Conservation (phyloP, 1,140 invertebrate genomes). For the Portunus trituberculatus region DNA sequence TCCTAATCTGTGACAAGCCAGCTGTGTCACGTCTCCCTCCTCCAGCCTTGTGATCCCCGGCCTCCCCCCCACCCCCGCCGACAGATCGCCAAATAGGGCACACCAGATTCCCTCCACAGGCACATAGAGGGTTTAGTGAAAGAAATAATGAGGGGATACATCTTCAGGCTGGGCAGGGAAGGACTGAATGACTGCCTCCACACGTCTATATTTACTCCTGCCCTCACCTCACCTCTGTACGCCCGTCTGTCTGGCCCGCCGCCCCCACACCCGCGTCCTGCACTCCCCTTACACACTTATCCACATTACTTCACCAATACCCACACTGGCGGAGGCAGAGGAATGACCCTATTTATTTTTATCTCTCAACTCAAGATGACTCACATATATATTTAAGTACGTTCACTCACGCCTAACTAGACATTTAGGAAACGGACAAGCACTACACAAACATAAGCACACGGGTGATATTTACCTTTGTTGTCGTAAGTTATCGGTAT, state of each 20-base stretch:
- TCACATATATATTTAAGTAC: slow-evolving; percentile 55
- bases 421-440: slow-evolving; percentile 6
- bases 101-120: too few relatives aligned
- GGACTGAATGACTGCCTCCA: too few relatives aligned
- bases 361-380: slow-evolving; percentile 60
- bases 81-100: too few relatives aligned
- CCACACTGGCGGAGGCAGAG: slow-evolving; percentile 36
- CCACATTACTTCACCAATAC: not conserved
- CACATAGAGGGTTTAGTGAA: not conserved
- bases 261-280: not conserved
- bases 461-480: slow-evolving; percentile 60
- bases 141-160: not conserved
- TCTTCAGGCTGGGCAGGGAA: too few relatives aligned
- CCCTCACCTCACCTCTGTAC: not conserved
- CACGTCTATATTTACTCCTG: too few relatives aligned
- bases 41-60: not conserved
- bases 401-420: not conserved
- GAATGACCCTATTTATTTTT: slow-evolving; percentile 71
- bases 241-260: not conserved
- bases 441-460: not conserved
- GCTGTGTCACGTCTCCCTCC: not conserved
- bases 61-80: not conserved
- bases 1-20: not conserved
- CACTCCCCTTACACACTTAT: not conserved
- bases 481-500: slow-evolving; percentile 60